phyloP scores from a whole-genome alignment of 2,797 vertebrate genomes.

The Morelia viridis region DNA sequence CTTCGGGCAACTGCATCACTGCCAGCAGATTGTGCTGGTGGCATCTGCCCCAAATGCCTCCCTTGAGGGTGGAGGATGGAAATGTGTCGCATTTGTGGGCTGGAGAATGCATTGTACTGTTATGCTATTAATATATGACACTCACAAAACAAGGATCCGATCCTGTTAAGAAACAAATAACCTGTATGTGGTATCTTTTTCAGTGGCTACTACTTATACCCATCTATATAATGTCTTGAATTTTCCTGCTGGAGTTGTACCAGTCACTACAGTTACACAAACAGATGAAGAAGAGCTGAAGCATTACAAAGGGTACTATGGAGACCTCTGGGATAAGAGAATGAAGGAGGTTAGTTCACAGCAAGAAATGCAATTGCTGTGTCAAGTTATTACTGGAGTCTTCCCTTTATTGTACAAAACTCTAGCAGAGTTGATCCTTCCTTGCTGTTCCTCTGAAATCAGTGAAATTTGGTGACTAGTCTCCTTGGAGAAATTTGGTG shows the following conservation, averaged over 20 bases:
- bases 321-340: constrained; percentile 76
- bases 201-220: constrained; percentile 74
- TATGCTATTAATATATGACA: background rate
- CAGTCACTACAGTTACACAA: constrained; percentile 78
- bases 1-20: background rate
- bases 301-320: constrained; percentile 71
- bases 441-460: background rate
- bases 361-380: background rate
- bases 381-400: background rate
- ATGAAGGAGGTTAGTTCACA: constrained; percentile 66
- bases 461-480: background rate
- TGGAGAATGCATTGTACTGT: background rate
- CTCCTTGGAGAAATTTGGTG: background rate
- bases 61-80: background rate
- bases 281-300: constrained; percentile 82
- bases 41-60: background rate
- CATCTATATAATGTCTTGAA: constrained; percentile 82
- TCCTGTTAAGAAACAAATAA: background rate
- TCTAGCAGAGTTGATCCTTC: background rate
- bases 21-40: background rate
- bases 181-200: constrained; percentile 42
- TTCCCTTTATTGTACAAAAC: background rate
- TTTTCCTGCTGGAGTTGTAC: constrained; percentile 85
- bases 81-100: background rate
- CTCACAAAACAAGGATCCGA: background rate